Base-by-base conservation (phyloP, 2,797 vertebrate genomes). In the Myiothlypis chrysogaster region DNA sequence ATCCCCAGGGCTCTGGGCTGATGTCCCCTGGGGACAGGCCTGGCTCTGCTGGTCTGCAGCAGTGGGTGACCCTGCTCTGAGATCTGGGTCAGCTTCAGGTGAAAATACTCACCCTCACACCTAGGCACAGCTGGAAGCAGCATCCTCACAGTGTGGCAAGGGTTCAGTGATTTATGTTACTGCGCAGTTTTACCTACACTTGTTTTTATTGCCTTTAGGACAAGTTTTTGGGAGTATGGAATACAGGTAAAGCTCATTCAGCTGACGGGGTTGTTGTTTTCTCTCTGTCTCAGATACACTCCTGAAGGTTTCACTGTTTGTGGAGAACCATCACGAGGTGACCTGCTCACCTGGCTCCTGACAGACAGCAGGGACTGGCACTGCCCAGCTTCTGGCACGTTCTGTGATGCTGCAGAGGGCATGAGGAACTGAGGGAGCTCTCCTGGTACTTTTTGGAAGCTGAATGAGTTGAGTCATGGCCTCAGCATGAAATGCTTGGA, bases 251-350 rank as follows among this genome's bases (percentile, higher is more conserved):
- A 50, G 20, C 28, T 6, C 4, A 0, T 17, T 8, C 15, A 64
- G 5, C 14, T 89, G 30, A 93, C 2, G 1, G 3, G 7, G 5
- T 15, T 34, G 41, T 5, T 71, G 81, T 57, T 97, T 57, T 57
- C 56, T 34, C 93, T 34, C 46, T 55, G 34, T 85, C 88, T 55
- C 93, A 98, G 98, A 98, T 75, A 65, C 82, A 0, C 94, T 98
- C 10, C 49, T 98, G 77, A 97, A 90, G 66, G 92, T 98, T 41
- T 94, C 97, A 6, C 97, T 98, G 90, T 98, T 98, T 41, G 68
- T 98, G 93, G 97, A 97, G 57, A 97, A 97, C 46, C 61, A 89
- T 21, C 71, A 14, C 12, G 87, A 91, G 75, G n/a, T 53, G 47
- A 53, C 18, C 49, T 73, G 82, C 77, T 71, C 24, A 14, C 24